A percentile compares a stretch with the other conserved stretches of the same genome.
Evolutionary conservation across 1,140 invertebrate genomes (phyloP).

Genomic region (Caenorhabditis latens): DNA sequence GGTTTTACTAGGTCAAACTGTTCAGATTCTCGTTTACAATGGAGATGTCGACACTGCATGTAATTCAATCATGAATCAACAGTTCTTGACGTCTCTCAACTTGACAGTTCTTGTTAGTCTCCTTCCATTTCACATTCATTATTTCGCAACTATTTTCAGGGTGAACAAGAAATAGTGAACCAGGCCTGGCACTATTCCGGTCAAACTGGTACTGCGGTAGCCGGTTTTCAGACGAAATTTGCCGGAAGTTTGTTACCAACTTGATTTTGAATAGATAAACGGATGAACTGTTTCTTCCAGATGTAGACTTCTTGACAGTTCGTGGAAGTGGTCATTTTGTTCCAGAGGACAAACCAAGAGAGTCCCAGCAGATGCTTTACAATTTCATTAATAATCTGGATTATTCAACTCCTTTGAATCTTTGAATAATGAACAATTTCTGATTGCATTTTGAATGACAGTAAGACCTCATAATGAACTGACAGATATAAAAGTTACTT

Average conservation of each 20-base stretch:
- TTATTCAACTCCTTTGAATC: constrained; percentile 15
- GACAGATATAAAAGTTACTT: no score
- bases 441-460: no score
- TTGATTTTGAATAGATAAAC: neutral
- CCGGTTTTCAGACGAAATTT: constrained; percentile 41
- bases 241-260: constrained; percentile 48
- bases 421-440: no score
- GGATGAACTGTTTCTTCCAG: neutral
- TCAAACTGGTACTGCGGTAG: constrained; percentile 50
- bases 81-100: constrained; percentile 58
- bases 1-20: neutral
- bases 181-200: constrained; percentile 55
- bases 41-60: constrained; percentile 60
- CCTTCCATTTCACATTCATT: neutral
- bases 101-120: constrained; percentile 49
- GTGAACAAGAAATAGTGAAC: constrained; percentile 48
- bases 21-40: constrained; percentile 58
- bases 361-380: constrained; percentile 35
- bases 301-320: constrained; percentile 57
- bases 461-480: no score
- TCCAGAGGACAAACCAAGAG: constrained; percentile 27
- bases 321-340: constrained; percentile 54
- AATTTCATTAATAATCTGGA: constrained; percentile 27
- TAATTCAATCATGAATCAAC: constrained; percentile 54
- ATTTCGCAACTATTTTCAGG: constrained; percentile 24